These are phyloP conservation scores for Chrysolina oricalcia DNA, from an alignment of 2,888 invertebrate genomes.

Conservation along the genomic window DNA sequence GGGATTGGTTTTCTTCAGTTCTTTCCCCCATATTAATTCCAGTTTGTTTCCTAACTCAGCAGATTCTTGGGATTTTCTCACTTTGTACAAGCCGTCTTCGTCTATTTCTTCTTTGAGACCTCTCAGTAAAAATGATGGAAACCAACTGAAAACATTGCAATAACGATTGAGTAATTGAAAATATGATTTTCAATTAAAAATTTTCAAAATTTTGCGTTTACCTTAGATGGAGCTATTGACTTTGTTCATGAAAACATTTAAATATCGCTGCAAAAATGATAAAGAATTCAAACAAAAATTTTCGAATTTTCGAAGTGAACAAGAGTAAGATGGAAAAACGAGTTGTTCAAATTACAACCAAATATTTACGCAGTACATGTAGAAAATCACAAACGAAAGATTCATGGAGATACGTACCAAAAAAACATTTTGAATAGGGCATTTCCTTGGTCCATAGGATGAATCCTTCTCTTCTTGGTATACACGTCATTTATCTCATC, in stretches of 20 bases:
- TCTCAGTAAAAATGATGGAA: slow-evolving; percentile 71
- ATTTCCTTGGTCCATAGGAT: background rate
- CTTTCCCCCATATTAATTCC: slow-evolving; percentile 64
- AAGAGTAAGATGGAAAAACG: background rate
- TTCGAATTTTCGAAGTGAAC: no score
- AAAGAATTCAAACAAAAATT: no score
- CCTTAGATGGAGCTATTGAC: background rate
- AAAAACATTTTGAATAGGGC: background rate
- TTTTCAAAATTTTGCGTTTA: background rate
- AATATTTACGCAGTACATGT: background rate
- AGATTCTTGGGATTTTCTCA: slow-evolving; percentile 37
- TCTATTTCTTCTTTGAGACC: slow-evolving; percentile 72
- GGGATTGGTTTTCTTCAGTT: slow-evolving; percentile 55
- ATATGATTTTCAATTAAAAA: background rate
- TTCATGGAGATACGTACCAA: background rate
- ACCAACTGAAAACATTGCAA: slow-evolving; percentile 70
- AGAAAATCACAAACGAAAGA: background rate
- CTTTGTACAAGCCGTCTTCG: slow-evolving; percentile 71
- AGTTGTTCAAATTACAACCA: background rate
- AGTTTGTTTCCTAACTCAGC: slow-evolving; percentile 67
- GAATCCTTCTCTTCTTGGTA: background rate
- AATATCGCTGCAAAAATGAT: no score
- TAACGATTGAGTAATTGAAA: background rate
- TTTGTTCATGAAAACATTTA: no score
- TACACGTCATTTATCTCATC: background rate